These are phyloP conservation scores for Lysandra bellargus DNA, from an alignment of 2,888 invertebrate genomes.

Conservation along the genomic window DNA sequence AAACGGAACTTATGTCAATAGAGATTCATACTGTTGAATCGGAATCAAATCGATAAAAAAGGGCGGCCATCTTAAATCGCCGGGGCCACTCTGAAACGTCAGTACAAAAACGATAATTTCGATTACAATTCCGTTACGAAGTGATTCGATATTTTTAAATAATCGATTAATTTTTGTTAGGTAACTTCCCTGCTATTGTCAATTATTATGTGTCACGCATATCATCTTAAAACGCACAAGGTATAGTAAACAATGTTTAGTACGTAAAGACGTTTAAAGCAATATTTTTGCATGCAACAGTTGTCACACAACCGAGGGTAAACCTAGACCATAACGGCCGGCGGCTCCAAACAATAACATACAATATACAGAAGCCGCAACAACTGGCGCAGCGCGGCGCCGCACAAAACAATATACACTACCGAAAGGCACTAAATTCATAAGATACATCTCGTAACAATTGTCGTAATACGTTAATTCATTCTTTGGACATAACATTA, in stretches of 20 bases:
- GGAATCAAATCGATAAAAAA: too few relatives aligned
- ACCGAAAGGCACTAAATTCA: conserved; percentile 77
- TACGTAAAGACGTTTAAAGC: neutral
- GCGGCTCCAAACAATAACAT: conserved; percentile 36
- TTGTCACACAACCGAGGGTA: neutral
- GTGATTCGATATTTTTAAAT: too few relatives aligned
- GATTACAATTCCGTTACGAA: too few relatives aligned
- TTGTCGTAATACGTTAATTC: conserved; percentile 44
- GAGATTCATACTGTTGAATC: too few relatives aligned
- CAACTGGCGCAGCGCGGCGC: conserved; percentile 49
- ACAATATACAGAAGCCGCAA: conserved; percentile 44
- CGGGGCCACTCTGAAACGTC: too few relatives aligned
- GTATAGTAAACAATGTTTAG: neutral
- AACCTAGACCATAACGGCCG: neutral
- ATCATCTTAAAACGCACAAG: too few relatives aligned
- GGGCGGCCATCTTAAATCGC: too few relatives aligned
- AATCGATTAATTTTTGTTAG: too few relatives aligned
- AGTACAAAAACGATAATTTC: too few relatives aligned
- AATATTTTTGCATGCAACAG: neutral
- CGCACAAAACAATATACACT: conserved; percentile 57
- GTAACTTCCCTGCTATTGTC: too few relatives aligned
- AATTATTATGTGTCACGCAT: too few relatives aligned
- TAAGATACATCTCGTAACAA: conserved; percentile 67
- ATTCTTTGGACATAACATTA: conserved; percentile 41
- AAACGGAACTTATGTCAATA: too few relatives aligned